phyloP scores from a whole-genome alignment of 1,140 invertebrate genomes.

The Solen grandis region DNA sequence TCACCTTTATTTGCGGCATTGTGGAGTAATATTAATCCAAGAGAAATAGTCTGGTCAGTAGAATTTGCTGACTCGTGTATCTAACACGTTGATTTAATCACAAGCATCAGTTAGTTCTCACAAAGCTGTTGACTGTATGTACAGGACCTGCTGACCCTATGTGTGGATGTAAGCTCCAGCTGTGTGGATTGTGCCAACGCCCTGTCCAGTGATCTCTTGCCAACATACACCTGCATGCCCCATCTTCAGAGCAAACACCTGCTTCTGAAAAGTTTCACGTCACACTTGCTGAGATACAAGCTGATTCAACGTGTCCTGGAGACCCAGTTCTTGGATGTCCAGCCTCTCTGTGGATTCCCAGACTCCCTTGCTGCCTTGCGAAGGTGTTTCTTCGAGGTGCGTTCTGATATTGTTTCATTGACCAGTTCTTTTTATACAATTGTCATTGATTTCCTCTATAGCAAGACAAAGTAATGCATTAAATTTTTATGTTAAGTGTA shows the following conservation, averaged over 20 bases:
- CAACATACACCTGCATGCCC: slow-evolving; percentile 16
- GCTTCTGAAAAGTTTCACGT: slow-evolving; percentile 2
- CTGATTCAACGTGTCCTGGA: slow-evolving; percentile 13
- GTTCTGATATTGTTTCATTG: no score
- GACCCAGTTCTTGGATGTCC: slow-evolving; percentile 4
- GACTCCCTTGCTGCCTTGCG: slow-evolving; percentile 13
- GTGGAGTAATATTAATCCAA: no score
- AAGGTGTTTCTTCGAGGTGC: slow-evolving; percentile 33
- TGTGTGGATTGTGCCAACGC: slow-evolving; percentile 29
- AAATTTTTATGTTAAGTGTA: neutral
- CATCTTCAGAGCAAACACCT: neutral
- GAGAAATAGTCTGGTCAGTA: no score
- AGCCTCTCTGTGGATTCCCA: neutral
- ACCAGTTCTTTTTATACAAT: no score
- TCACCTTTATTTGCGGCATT: no score
- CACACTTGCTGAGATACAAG: slow-evolving; percentile 15
- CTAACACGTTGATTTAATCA: no score
- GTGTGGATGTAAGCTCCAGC: slow-evolving; percentile 38
- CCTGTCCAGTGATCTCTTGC: neutral
- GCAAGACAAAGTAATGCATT: neutral
- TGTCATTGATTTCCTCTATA: neutral
- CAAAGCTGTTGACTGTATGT: no score
- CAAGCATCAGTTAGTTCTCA: no score
- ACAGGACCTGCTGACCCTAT: slow-evolving; percentile 20
- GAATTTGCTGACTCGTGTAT: no score